phyloP scores from a whole-genome alignment of 2,888 invertebrate genomes.

The Melanargia galathea region DNA sequence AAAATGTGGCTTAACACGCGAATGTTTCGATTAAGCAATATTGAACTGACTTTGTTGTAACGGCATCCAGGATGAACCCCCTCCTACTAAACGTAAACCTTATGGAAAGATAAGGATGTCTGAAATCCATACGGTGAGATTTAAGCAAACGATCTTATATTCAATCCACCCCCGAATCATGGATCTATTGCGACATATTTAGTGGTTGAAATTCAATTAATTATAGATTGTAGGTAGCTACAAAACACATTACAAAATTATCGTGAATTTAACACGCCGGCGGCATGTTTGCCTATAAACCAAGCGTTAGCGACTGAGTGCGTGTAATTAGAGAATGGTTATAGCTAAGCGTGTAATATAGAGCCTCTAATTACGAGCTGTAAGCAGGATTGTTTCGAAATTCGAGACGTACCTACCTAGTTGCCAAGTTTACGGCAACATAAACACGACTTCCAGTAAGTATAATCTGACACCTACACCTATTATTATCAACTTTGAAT shows the following conservation, averaged over 20 bases:
- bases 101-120: too few relatives aligned
- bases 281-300: conserved; percentile 23
- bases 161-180: too few relatives aligned
- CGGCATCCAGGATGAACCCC: too few relatives aligned
- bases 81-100: too few relatives aligned
- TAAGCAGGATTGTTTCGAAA: conserved; percentile 33
- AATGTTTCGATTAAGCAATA: too few relatives aligned
- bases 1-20: too few relatives aligned
- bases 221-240: neutral
- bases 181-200: too few relatives aligned
- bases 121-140: too few relatives aligned
- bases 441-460: conserved; percentile 25
- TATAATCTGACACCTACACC: conserved; percentile 8
- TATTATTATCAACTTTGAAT: neutral
- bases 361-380: conserved; percentile 34
- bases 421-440: conserved; percentile 32
- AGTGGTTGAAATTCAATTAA: too few relatives aligned
- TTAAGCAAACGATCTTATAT: too few relatives aligned
- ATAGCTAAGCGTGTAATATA: conserved; percentile 21
- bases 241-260: conserved; percentile 8
- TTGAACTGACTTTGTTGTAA: too few relatives aligned
- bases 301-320: conserved; percentile 20
- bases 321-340: conserved; percentile 32
- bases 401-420: conserved; percentile 28
- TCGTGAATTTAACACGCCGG: conserved; percentile 18